Evolutionary conservation across 2,888 invertebrate species (phyloP), one percentile per base, ranked within the genome.

Genomic region (Plebejus argus): DNA sequence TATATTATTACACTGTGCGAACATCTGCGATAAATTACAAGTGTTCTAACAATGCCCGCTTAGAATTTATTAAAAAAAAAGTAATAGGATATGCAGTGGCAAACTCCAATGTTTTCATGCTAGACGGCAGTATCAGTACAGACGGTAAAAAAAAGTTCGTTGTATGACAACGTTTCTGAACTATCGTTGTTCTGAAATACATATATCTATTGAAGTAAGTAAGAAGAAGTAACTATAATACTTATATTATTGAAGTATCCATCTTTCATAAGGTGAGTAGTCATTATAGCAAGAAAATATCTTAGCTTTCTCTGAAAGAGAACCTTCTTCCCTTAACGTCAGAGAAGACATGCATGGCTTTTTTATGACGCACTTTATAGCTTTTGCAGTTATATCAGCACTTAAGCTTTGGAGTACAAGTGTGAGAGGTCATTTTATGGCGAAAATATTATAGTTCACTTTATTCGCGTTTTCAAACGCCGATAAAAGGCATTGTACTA

Each of bases 381-480:
- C 53, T 74, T 28, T 74, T 15, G 53, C 20, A 74, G 53, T 74
- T 53, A 74, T 74, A 74, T 53, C 23, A 74, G 74, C 74, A 74
- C 74, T 74, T 53, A 18, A 74, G 74, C 28, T 74, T 74, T 74
- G 53, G 49, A 15, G 49, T 23, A 53, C 74, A 74, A 49, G 45
- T 49, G 28, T 33, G 28, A 74, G 74, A 53, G 74, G 74, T 74
- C 74, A 72, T 39, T 53, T 28, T n/a, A 53, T 49, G 74, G 18
- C 18, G 39, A 74, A 53, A 74, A 72, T 72, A 74, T 23, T 72
- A 74, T 23, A 74, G 74, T 74, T 45, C 72, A 72, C 53, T 74
- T 53, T 74, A 74, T 74, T 28, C 45, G 74, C 23, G 49, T 53
- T 28, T 74, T 74, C 39, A 53, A 74, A 23, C 15, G 28, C 28